Base-by-base conservation (phyloP, 2,113 vertebrate species). In the Sphaerodactylus townsendi region DNA sequence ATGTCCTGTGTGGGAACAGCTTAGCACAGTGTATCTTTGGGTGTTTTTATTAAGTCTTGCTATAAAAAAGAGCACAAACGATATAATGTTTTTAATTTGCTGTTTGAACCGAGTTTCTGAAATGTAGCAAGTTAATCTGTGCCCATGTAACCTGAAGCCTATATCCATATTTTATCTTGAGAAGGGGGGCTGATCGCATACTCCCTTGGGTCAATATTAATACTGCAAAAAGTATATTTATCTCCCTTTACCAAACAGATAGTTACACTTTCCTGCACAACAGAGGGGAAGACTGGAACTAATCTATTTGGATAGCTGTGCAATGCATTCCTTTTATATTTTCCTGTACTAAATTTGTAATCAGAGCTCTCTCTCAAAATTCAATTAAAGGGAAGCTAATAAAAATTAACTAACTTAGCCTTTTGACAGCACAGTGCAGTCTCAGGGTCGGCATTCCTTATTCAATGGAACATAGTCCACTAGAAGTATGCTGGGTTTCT, bases 371-470 rank as follows among this genome's bases (percentile, higher is more conserved):
- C 88, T 83, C 87, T 79, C 86, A 88, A 90, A 92, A 94, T 92
- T 90, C 35, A 90, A 66, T 93, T 92, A 91, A 88, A 65, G 59
- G 11, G 46, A 30, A 85, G 62, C 66, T 92, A 85, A 93, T 80
- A 88, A 93, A 90, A 93, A 93, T 87, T 81, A 92, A 94, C 89
- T 90, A 69, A 87, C 84, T 92, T 89, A 90, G 59, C 77, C 50
- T 14, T 89, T 72, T 85, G 87, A 88, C 69, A 90, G 79, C 65
- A 83, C 13, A 85, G 17, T 85, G 25, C 84, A 88, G 85, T 19
- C 39, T 83, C 39, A 53, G 0, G 82, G 62, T 87, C 72, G 81
- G 77, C 21, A 21, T 81, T 82, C 8, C 82, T 59, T 74, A 81
- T 74, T 84, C 5, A 53, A 76, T 0, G 0, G 62, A 88, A 46